Evolutionary conservation across 2,797 vertebrate genomes (phyloP), one percentile per base, ranked within the genome.

Genomic region (Podarcis lilfordi): DNA sequence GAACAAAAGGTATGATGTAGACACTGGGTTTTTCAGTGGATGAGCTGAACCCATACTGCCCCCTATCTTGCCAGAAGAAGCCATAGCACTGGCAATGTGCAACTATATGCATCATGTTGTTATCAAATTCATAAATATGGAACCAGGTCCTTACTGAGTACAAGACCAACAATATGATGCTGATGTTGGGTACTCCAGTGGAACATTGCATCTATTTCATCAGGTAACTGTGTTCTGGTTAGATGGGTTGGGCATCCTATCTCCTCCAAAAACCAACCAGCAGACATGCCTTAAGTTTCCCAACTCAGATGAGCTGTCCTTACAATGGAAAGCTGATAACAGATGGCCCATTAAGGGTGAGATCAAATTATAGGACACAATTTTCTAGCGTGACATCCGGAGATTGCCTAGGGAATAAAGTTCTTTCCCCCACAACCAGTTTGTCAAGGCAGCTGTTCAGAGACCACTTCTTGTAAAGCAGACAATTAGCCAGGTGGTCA

Each of bases 401-500:
- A 55, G 61, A 69, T 59, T 2, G 3, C 1, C 10, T 2, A 27
- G 82, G 80, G 29, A 61, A 76, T 76, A 37, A 27, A 0, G 17
- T 75, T 32, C 55, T 23, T 19, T 15, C 9, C 50, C 27, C 11
- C 37, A 59, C 17, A 64, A 84, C 50, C 74, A 81, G 27, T 68
- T 89, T 72, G 25, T 37, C 8, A 19, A 85, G 86, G 77, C 69
- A 89, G n/a, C 74, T 85, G 71, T 19, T 43, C 21, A 37, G 45
- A 66, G 71, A 75, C 82, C 50, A 72, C 87, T 91, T 86, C 25
- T 86, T 89, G 78, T 77, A 86, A 85, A 66, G 9, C 68, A 74
- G 8, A 66, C 88, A 59, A 80, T 89, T 68, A 89, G 25, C 68
- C 86, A 91, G 89, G 78, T 89, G 80, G 90, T 69, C 88, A 86